Percentiles rank a stretch among this genome's conserved stretches.
Evolutionary conservation across 1,140 invertebrate species (phyloP).

Genomic region (Solenopsis invicta): DNA sequence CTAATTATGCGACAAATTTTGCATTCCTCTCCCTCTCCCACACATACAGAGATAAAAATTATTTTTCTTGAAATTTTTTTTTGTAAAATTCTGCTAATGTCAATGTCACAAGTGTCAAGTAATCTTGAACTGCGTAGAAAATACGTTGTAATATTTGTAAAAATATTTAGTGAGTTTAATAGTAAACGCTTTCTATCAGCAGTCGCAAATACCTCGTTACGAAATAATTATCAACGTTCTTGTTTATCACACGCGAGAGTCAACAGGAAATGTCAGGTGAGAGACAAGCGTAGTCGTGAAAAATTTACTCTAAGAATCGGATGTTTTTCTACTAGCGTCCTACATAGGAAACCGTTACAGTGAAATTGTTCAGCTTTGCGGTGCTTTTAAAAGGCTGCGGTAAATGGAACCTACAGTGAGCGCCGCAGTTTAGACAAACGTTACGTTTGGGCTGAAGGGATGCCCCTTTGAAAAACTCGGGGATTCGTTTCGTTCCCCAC

Average conservation of each 20-base stretch:
- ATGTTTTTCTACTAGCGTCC: constrained; percentile 25
- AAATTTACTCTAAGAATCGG: constrained; percentile 53
- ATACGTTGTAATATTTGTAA: not conserved
- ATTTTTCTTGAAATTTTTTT: not conserved
- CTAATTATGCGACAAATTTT: not conserved
- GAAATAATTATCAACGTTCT: not conserved
- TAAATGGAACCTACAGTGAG: constrained; percentile 56
- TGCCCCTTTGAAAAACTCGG: constrained; percentile 58
- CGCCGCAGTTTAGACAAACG: constrained; percentile 55
- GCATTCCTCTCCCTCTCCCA: not conserved
- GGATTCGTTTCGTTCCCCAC: constrained; percentile 45
- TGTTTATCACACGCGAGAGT: not conserved
- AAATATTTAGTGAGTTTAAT: too few species aligned
- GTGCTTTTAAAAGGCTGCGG: constrained; percentile 60
- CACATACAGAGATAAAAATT: constrained; percentile 8
- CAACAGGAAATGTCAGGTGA: not conserved
- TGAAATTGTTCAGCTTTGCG: constrained; percentile 59
- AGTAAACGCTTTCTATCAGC: not conserved
- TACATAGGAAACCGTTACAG: constrained; percentile 41
- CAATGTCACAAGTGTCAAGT: not conserved
- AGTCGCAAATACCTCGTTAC: not conserved
- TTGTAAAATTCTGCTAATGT: not conserved
- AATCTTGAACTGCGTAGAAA: not conserved
- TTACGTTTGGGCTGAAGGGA: constrained; percentile 50
- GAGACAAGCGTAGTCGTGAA: constrained; percentile 3